Conservation (phyloP, 2,797 vertebrate species). For the Melanitta fusca region DNA sequence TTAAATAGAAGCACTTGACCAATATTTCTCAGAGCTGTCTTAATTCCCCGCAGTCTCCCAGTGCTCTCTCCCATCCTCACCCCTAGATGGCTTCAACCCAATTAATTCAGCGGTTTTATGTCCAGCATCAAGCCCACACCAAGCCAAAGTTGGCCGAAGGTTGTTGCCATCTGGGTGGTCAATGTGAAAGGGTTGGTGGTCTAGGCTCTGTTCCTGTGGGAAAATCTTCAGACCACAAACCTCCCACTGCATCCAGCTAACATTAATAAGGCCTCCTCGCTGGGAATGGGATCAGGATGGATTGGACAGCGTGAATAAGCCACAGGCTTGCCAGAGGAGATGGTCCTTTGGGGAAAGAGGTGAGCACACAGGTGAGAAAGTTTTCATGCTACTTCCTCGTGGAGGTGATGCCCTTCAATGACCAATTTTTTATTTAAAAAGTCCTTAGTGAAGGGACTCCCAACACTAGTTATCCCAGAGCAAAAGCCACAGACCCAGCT, state of each 20-base stretch:
- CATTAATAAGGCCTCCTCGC: background rate
- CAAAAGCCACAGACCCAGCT: background rate
- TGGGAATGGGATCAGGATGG: background rate
- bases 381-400: accelerated
- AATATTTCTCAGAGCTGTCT: constrained; percentile 57
- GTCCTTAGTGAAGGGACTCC: background rate
- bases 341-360: background rate
- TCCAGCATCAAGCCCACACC: background rate
- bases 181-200: constrained; percentile 6
- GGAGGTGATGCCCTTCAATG: background rate
- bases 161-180: constrained; percentile 54
- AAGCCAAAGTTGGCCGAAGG: background rate
- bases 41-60: constrained; percentile 37
- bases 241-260: background rate
- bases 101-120: background rate
- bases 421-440: background rate
- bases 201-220: background rate
- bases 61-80: background rate
- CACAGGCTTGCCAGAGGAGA: background rate
- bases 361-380: background rate
- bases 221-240: constrained; percentile 39
- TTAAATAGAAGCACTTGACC: constrained; percentile 66
- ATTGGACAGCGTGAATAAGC: background rate
- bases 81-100: background rate
- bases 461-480: background rate